phyloP scores from a whole-genome alignment of 2,113 vertebrate species.

The Forbesichthys papilliferus region DNA sequence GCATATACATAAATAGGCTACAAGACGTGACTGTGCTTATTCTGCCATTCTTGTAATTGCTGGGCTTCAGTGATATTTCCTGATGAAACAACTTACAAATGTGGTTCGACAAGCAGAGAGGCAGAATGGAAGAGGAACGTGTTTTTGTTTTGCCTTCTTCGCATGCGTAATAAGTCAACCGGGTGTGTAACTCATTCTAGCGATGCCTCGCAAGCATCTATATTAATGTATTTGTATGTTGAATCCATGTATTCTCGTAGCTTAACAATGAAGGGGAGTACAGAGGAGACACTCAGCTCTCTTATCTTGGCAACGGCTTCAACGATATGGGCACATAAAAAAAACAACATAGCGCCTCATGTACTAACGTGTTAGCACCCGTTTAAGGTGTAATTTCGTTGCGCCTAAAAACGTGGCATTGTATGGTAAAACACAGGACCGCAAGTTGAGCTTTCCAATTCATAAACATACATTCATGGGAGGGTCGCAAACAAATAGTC shows the following conservation, averaged over 20 bases:
- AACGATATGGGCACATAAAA: too few species aligned
- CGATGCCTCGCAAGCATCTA: constrained; percentile 3
- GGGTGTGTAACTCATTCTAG: background rate
- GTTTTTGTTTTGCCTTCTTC: constrained; percentile 46
- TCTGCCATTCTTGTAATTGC: constrained; percentile 69
- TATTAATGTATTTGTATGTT: background rate
- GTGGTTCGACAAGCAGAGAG: constrained; percentile 62
- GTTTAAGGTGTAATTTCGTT: too few species aligned
- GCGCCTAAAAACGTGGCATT: too few species aligned
- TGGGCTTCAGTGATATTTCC: constrained; percentile 63
- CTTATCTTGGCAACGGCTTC: too few species aligned
- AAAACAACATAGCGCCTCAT: too few species aligned
- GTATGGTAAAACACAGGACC: too few species aligned
- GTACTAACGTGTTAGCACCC: too few species aligned
- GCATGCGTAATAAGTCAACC: constrained; percentile 16
- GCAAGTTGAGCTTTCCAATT: too few species aligned
- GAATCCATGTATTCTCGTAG: background rate
- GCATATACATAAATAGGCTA: constrained; percentile 67
- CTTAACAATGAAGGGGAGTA: background rate
- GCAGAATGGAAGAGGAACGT: constrained; percentile 51
- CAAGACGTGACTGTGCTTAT: constrained; percentile 50
- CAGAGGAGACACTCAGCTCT: too few species aligned
- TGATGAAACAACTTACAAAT: constrained; percentile 74
- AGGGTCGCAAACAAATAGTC: too few species aligned
- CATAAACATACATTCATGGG: too few species aligned